Conservation (phyloP, 2,113 vertebrate genomes). For the Menidia beryllina region DNA sequence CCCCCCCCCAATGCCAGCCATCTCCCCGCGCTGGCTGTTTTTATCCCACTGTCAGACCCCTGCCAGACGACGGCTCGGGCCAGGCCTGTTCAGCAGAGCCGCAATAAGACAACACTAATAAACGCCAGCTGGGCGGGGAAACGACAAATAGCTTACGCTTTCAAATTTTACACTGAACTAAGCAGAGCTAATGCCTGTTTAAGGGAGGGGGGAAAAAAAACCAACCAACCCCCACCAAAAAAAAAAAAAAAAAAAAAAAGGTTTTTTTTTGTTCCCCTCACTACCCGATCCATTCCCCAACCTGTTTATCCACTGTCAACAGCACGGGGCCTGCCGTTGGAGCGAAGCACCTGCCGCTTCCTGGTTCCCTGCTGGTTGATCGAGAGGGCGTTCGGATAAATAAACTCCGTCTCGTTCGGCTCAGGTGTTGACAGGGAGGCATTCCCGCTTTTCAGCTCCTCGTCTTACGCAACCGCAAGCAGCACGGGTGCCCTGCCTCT, state of each 20-base stretch:
- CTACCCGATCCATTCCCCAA: constrained; percentile 67
- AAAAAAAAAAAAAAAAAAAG: no score
- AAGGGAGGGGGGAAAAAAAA: constrained; percentile 71
- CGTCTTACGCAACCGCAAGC: constrained; percentile 67
- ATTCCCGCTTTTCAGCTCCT: constrained; percentile 74
- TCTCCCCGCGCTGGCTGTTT: constrained; percentile 68
- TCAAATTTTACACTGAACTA: constrained; percentile 75
- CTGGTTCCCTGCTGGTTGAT: constrained; percentile 73
- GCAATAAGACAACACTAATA: constrained; percentile 76
- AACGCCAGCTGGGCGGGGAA: constrained; percentile 61
- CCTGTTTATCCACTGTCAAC: constrained; percentile 83
- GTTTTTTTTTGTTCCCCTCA: constrained; percentile 36
- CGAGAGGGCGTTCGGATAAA: constrained; percentile 71
- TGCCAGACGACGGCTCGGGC: constrained; percentile 61
- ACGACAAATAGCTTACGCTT: constrained; percentile 71
- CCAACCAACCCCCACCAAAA: constrained; percentile 41
- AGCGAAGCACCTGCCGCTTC: constrained; percentile 82
- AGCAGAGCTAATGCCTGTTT: constrained; percentile 70
- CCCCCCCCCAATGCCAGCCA: constrained; percentile 59
- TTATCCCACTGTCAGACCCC: constrained; percentile 54
- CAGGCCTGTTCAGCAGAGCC: constrained; percentile 72
- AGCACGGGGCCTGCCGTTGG: constrained; percentile 71
- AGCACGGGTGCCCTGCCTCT: constrained; percentile 10
- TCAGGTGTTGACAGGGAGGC: constrained; percentile 68
- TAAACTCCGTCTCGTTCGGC: constrained; percentile 68